phyloP scores from a whole-genome alignment of 2,113 vertebrate genomes.

The Ceratotherium simum region DNA sequence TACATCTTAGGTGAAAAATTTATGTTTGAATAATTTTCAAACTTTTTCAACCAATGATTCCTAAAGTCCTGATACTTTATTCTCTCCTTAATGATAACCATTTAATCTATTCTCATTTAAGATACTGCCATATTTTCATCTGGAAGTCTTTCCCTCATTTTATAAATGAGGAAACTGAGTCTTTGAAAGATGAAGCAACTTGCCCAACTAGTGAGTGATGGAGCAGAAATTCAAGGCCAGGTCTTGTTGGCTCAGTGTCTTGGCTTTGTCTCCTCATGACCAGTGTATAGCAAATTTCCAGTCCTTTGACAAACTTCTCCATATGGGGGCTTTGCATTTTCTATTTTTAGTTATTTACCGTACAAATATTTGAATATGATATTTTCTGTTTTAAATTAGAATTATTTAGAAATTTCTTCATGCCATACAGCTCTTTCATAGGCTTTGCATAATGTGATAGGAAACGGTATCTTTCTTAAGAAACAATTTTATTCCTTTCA shows the following conservation, averaged over 20 bases:
- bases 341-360: background rate
- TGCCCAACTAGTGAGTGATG: background rate
- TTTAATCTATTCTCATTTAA: background rate
- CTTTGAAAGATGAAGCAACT: background rate
- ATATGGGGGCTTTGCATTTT: background rate
- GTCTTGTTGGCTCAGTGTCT: background rate
- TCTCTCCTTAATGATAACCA: background rate
- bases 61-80: background rate
- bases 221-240: background rate
- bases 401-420: conserved; percentile 27
- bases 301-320: background rate
- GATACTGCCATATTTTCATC: background rate
- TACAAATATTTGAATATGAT: conserved; percentile 26
- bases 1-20: background rate
- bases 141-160: background rate
- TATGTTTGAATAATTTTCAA: background rate
- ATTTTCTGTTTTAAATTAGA: conserved; percentile 37
- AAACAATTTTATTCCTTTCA: conserved; percentile 26
- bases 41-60: background rate
- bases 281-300: background rate
- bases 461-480: background rate
- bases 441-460: background rate
- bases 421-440: background rate
- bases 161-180: background rate
- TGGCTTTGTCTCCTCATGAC: background rate